These are phyloP conservation scores for Bubo blakistoni DNA, from an alignment of 2,113 vertebrate species.

Conservation along the genomic window DNA sequence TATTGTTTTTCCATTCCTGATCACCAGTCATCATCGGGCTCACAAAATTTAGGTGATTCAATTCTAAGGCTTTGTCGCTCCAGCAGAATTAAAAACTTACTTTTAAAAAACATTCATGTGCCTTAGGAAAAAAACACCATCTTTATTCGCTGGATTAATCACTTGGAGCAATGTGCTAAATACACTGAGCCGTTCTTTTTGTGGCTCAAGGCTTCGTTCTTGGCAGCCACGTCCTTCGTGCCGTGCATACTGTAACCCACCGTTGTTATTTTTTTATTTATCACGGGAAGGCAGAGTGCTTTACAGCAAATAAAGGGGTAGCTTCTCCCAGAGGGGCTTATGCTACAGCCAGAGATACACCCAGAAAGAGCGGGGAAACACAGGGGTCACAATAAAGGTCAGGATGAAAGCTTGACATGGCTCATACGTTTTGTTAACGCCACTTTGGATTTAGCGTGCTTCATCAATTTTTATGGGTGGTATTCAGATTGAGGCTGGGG, in stretches of 20 bases:
- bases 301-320: background rate
- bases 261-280: background rate
- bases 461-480: background rate
- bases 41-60: background rate
- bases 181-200: slow-evolving; percentile 12
- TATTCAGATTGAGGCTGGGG: background rate
- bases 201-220: slow-evolving; percentile 20
- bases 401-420: background rate
- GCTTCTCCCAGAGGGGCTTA: background rate
- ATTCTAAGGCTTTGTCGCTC: background rate
- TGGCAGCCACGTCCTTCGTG: slow-evolving; percentile 32
- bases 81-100: background rate
- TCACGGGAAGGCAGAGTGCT: background rate
- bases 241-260: slow-evolving; percentile 19
- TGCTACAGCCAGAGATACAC: background rate
- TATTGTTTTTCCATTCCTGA: background rate
- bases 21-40: background rate
- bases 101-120: background rate
- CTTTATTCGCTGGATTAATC: background rate
- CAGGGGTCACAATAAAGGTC: background rate
- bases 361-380: background rate
- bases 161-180: slow-evolving; percentile 15
- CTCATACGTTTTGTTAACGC: background rate
- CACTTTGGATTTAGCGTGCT: background rate
- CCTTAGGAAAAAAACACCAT: background rate